phyloP scores from a whole-genome alignment of 2,888 invertebrate genomes.

The Agrotis ipsilon region DNA sequence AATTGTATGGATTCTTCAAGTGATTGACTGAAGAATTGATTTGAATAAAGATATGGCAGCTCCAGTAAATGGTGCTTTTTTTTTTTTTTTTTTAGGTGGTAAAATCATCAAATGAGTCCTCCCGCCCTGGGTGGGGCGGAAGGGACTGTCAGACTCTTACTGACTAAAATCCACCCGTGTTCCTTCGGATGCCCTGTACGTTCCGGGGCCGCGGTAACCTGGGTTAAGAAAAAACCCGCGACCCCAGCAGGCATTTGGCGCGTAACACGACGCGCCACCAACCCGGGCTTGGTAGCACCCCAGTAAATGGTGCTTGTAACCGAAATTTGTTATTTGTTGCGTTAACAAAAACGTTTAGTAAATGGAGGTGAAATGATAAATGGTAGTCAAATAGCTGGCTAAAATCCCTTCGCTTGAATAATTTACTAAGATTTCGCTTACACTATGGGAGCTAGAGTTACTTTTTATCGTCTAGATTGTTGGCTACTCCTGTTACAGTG shows the following conservation, averaged over 20 bases:
- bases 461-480: background rate
- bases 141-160: too few species aligned
- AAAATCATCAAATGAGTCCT: too few species aligned
- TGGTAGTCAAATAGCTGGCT: conserved; percentile 4
- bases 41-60: conserved; percentile 14
- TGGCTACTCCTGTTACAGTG: background rate
- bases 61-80: conserved; percentile 8
- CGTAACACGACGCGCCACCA: too few species aligned
- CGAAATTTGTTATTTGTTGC: conserved; percentile 39
- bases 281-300: too few species aligned
- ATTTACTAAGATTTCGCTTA: background rate
- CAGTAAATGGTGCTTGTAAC: conserved; percentile 8
- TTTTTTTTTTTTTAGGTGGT: too few species aligned
- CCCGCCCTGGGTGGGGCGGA: too few species aligned
- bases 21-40: conserved; percentile 25
- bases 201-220: too few species aligned
- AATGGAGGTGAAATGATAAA: conserved; percentile 19
- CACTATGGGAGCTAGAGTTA: background rate
- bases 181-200: too few species aligned
- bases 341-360: conserved; percentile 16
- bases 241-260: too few species aligned
- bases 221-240: too few species aligned
- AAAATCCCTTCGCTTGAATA: background rate
- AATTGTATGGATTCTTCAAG: conserved; percentile 27
- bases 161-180: too few species aligned